Evolutionary conservation across 2,797 vertebrate species (phyloP), one percentile per base, ranked within the genome.

Genomic region (Arnoldichthys spilopterus): DNA sequence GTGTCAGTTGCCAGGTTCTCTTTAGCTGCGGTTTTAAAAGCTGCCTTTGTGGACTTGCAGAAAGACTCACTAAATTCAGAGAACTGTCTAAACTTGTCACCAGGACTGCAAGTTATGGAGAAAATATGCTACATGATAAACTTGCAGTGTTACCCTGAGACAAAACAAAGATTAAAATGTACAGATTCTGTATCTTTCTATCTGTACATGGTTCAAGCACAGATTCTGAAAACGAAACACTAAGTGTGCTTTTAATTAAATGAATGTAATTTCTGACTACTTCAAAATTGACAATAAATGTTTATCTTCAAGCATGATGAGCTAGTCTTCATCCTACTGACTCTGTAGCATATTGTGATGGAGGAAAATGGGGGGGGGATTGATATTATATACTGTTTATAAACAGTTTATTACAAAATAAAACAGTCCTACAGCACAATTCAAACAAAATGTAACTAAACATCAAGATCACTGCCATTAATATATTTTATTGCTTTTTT

Each of bases 1-100:
- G 69, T 30, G 54, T 63, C 74, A 79, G 54, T 71, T 84, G 83
- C 79, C 78, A 83, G 80, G 72, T 83, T 73, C 70, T 85, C 67
- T 83, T 80, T 34, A 78, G 63, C 53, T 77, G 63, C 70, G 67
- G 59, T 32, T 83, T 82, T 83, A 79, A 83, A 79, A 76, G 77
- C 49, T 40, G 30, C 71, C 76, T 80, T 84, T 87, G 84, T 84
- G 30, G 26, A 68, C 77, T 20, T 64, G 53, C 26, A 67, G 22
- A 47, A 43, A 83, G 53, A 72, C 59, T 47, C 16, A 20, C 26
- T 64, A 66, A 49, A 37, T 76, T 74, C 43, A 72, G 24, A 66
- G n/a, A 71, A 66, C 74, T 85, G 51, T 59, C 54, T 30, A 71
- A 74, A 72, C 43, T 51, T 59, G 47, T 79, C 62, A 54, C 20